Evolutionary conservation across 2,888 invertebrate genomes (phyloP).

Genomic region (Acleris laterana): DNA sequence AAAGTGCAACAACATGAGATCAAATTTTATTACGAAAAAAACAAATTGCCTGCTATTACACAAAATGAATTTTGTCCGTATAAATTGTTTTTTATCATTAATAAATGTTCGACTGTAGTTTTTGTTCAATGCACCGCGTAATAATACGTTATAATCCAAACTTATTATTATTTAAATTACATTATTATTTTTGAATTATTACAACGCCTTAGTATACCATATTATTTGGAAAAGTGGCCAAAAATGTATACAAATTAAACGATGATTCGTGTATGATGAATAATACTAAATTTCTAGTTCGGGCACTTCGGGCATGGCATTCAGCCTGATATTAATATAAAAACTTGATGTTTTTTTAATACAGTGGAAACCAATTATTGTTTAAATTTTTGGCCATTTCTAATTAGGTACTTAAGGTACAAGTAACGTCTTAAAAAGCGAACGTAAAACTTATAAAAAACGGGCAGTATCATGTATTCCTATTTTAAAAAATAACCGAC

Average conservation of each 20-base stretch:
- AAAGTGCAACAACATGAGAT: constrained; percentile 74
- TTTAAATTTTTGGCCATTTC: constrained; percentile 18
- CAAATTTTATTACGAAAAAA: constrained; percentile 64
- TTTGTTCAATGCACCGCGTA: constrained; percentile 69
- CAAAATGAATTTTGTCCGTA: constrained; percentile 64
- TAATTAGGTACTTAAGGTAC: constrained; percentile 33
- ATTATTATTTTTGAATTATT: constrained; percentile 50
- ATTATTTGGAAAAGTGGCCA: constrained; percentile 16
- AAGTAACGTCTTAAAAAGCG: constrained; percentile 46
- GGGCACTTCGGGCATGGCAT: background rate
- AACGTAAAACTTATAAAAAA: constrained; percentile 63
- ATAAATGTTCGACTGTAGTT: constrained; percentile 54
- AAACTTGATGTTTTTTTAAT: background rate
- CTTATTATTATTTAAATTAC: constrained; percentile 53
- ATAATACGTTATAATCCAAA: constrained; percentile 53
- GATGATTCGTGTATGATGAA: constrained; percentile 6
- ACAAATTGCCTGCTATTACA: constrained; percentile 76
- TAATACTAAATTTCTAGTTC: constrained; percentile 7
- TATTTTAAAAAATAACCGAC: constrained; percentile 79
- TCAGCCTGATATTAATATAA: background rate
- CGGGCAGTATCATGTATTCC: constrained; percentile 80
- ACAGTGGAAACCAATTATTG: background rate
- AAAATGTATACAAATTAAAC: constrained; percentile 23
- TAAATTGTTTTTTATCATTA: constrained; percentile 47
- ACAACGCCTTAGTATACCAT: constrained; percentile 35